These are phyloP conservation scores for Sylvicola fuscatus DNA, from an alignment of 2,888 invertebrate genomes.

Conservation along the genomic window DNA sequence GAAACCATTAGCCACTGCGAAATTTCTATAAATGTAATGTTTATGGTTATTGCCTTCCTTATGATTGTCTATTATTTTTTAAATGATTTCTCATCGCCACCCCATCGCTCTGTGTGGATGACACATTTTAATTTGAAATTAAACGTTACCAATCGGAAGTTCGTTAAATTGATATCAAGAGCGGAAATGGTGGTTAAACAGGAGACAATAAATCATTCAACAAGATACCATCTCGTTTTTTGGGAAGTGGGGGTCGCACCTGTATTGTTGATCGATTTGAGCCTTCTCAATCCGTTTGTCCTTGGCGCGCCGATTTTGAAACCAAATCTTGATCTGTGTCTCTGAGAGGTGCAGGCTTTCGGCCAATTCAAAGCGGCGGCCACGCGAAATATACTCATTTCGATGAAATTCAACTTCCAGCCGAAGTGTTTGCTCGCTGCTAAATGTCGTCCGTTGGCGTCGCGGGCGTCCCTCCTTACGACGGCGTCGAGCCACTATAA, in stretches of 20 bases:
- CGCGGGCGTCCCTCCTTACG: slow-evolving; percentile 74
- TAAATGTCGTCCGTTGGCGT: slow-evolving; percentile 84
- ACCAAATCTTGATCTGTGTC: slow-evolving; percentile 76
- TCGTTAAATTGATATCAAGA: too few relatives aligned
- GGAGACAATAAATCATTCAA: too few relatives aligned
- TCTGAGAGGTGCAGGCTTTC: slow-evolving; percentile 47
- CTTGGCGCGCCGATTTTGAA: slow-evolving; percentile 88
- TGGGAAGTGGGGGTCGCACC: too few relatives aligned
- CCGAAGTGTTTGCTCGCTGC: slow-evolving; percentile 76
- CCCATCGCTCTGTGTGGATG: too few relatives aligned
- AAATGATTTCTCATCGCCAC: too few relatives aligned
- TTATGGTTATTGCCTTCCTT: too few relatives aligned
- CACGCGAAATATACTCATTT: slow-evolving; percentile 81
- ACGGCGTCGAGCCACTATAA: slow-evolving; percentile 58
- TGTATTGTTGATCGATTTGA: slow-evolving; percentile 82
- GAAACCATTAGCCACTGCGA: slow-evolving; percentile 39
- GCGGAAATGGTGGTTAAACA: too few relatives aligned
- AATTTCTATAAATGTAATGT: slow-evolving; percentile 22
- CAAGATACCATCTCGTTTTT: too few relatives aligned
- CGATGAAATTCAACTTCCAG: slow-evolving; percentile 81
- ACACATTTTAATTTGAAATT: too few relatives aligned
- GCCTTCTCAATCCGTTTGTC: slow-evolving; percentile 93
- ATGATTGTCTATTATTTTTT: too few relatives aligned
- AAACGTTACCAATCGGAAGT: too few relatives aligned
- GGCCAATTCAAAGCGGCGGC: slow-evolving; percentile 60